These are phyloP conservation scores for Furcifer pardalis DNA, from an alignment of 2,797 vertebrate genomes.

Conservation along the genomic window DNA sequence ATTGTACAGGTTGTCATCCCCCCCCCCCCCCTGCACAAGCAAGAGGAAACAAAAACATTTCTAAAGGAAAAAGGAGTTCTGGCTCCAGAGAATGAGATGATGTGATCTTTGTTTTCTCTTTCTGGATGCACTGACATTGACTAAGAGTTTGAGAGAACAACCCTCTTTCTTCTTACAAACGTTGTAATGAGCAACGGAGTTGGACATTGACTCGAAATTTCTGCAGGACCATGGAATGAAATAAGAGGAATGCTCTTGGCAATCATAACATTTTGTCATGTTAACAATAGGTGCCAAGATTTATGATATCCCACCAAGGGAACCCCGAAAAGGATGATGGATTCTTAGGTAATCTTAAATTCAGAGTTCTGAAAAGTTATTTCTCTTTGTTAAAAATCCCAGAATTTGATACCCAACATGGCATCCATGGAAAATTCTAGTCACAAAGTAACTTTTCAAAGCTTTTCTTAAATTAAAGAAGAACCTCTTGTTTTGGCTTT, in stretches of 20 bases:
- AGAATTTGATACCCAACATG: no score
- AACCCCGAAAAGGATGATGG: no score
- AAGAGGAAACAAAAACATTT: background rate
- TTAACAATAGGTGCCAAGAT: no score
- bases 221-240: no score
- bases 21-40: no score
- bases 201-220: background rate
- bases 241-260: background rate
- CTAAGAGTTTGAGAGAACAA: background rate
- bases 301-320: no score
- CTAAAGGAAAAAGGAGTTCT: background rate
- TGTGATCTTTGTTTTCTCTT: background rate
- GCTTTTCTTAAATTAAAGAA: background rate
- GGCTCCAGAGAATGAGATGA: background rate
- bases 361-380: no score
- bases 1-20: background rate
- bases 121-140: background rate
- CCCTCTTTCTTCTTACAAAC: background rate
- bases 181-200: background rate
- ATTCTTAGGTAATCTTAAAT: no score
- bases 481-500: constrained; percentile 25
- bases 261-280: background rate
- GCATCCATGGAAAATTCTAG: no score
- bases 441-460: background rate
- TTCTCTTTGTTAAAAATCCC: no score